phyloP scores from a whole-genome alignment of 2,113 vertebrate genomes.

The Ranitomeya imitator region DNA sequence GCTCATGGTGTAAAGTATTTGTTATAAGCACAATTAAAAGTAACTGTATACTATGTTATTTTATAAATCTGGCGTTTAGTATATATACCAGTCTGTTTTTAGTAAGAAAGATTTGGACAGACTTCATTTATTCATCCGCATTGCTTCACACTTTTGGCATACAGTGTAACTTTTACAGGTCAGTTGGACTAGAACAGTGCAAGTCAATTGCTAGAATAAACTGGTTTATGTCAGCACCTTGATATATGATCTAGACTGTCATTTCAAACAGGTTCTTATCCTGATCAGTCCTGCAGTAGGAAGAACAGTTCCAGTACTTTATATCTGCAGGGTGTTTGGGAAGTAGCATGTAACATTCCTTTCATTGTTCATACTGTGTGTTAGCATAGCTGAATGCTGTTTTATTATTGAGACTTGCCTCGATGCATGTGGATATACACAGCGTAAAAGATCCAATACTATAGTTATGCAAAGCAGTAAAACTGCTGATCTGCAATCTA shows the following conservation, averaged over 20 bases:
- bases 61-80: no score
- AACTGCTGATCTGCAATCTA: no score
- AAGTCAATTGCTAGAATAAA: background rate
- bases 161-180: no score
- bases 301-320: background rate
- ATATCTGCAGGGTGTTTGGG: background rate
- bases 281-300: background rate
- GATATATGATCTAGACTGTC: background rate
- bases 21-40: no score
- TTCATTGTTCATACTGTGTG: background rate
- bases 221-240: background rate
- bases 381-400: background rate
- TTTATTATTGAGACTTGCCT: background rate
- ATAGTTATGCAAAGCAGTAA: no score
- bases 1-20: no score
- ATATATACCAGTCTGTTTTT: no score
- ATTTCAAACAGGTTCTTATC: background rate
- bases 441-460: no score
- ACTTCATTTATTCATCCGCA: no score
- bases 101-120: no score
- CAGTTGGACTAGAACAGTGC: background rate
- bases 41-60: no score
- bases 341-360: background rate
- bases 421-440: background rate
- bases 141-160: no score